Percentiles rank a stretch among this genome's conserved stretches.
Conservation (phyloP, 1,140 invertebrate species). For the Arctopsyche grandis region DNA sequence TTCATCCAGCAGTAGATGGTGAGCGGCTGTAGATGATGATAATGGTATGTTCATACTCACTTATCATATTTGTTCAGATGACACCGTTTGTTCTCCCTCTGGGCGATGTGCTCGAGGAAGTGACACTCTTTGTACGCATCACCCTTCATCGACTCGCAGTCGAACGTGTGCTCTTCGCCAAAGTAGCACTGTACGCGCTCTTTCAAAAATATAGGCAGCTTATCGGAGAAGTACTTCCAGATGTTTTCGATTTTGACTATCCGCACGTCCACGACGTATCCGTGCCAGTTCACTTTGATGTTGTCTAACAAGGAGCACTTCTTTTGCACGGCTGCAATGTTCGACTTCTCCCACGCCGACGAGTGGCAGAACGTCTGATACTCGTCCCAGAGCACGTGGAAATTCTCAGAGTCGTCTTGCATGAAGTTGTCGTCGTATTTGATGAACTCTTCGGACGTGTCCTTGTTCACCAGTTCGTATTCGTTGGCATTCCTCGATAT, state of each 20-base stretch:
- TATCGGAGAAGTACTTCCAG: conserved; percentile 68
- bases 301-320: conserved; percentile 76
- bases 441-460: conserved; percentile 57
- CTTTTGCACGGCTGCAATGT: conserved; percentile 73
- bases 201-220: conserved; percentile 69
- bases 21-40: no score
- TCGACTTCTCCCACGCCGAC: conserved; percentile 74
- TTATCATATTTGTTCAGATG: conserved; percentile 64
- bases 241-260: conserved; percentile 72
- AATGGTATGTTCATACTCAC: conserved; percentile 9
- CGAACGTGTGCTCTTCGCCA: conserved; percentile 70
- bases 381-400: conserved; percentile 71
- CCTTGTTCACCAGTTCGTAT: conserved; percentile 56
- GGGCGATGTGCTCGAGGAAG: conserved; percentile 65
- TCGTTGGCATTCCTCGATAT: conserved; percentile 38
- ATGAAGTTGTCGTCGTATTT: conserved; percentile 51
- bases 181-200: conserved; percentile 71
- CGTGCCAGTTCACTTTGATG: conserved; percentile 75
- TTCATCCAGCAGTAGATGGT: no score
- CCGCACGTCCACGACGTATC: conserved; percentile 74
- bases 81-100: conserved; percentile 69
- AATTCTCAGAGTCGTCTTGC: conserved; percentile 51
- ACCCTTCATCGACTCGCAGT: conserved; percentile 65
- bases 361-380: conserved; percentile 78
- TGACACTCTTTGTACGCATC: conserved; percentile 66